phyloP scores from a whole-genome alignment of 2,113 vertebrate species.

The Notiomystis cincta region DNA sequence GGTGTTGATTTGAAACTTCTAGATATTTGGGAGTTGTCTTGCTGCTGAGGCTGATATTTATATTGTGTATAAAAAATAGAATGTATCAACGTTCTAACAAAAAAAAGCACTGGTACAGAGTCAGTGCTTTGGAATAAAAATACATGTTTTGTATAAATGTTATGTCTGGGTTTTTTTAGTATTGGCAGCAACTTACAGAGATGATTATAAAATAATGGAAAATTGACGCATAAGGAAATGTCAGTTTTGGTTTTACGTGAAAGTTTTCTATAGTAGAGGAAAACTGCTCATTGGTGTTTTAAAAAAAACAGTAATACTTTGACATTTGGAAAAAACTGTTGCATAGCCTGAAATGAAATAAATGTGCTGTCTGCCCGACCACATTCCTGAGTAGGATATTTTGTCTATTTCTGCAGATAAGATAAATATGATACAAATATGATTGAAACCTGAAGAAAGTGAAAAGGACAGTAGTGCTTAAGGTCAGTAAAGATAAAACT shows the following conservation, averaged over 20 bases:
- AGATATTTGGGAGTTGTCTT: background rate
- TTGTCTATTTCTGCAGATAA: background rate
- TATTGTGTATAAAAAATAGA: background rate
- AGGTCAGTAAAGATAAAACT: background rate
- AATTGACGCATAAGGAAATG: background rate
- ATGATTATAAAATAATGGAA: background rate
- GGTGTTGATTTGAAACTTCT: background rate
- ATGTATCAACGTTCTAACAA: background rate
- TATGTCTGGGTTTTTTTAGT: background rate
- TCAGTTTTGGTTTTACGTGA: background rate
- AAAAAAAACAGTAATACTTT: background rate
- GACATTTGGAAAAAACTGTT: background rate
- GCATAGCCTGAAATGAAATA: background rate
- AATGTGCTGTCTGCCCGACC: background rate
- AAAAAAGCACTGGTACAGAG: accelerated
- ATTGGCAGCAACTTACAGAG: background rate
- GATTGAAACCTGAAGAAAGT: background rate
- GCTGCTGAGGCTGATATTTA: background rate
- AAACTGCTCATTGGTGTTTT: background rate
- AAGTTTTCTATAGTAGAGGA: background rate
- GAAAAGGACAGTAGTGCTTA: background rate
- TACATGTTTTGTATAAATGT: background rate
- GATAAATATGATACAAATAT: background rate
- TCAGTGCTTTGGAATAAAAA: background rate
- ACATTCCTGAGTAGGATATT: background rate